Conservation (phyloP, 2,888 invertebrate species). For the Neoscelio sp. region DNA sequence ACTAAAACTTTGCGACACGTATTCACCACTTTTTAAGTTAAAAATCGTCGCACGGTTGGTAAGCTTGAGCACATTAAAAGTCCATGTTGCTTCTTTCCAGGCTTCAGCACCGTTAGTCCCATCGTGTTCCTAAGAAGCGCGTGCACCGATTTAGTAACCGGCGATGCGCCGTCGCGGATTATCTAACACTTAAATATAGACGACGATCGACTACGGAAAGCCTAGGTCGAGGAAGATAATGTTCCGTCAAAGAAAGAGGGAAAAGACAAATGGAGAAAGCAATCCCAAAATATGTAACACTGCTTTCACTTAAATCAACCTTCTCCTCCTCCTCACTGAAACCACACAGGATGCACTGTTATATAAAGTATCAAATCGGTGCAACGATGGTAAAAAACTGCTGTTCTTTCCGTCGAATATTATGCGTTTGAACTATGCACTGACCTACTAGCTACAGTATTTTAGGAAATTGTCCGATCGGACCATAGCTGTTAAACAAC, state of each 20-base stretch:
- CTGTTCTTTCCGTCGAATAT: too few relatives aligned
- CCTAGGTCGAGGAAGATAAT: conserved; percentile 39
- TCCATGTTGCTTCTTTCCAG: conserved; percentile 52
- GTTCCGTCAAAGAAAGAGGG: conserved; percentile 14
- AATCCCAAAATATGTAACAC: conserved; percentile 16
- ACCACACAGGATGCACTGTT: too few relatives aligned
- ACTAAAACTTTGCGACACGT: conserved; percentile 13
- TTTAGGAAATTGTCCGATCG: too few relatives aligned
- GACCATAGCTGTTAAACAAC: too few relatives aligned
- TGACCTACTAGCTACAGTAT: too few relatives aligned
- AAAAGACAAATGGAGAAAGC: conserved; percentile 23
- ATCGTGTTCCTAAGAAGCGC: conserved; percentile 39
- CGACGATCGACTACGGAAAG: conserved; percentile 64
- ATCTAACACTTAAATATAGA: conserved; percentile 83
- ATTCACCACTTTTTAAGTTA: conserved; percentile 14
- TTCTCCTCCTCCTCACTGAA: too few relatives aligned
- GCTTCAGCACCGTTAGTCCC: conserved; percentile 48
- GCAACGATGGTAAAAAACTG: too few relatives aligned
- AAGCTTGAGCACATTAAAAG: conserved; percentile 36
- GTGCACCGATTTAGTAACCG: conserved; percentile 72
- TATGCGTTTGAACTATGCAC: too few relatives aligned
- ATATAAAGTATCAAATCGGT: too few relatives aligned
- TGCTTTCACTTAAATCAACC: not conserved
- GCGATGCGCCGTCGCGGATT: conserved; percentile 76
- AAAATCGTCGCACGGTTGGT: conserved; percentile 28